These are phyloP conservation scores for Drosophila villosipedis DNA, from an alignment of 2,888 invertebrate genomes.

Conservation along the genomic window DNA sequence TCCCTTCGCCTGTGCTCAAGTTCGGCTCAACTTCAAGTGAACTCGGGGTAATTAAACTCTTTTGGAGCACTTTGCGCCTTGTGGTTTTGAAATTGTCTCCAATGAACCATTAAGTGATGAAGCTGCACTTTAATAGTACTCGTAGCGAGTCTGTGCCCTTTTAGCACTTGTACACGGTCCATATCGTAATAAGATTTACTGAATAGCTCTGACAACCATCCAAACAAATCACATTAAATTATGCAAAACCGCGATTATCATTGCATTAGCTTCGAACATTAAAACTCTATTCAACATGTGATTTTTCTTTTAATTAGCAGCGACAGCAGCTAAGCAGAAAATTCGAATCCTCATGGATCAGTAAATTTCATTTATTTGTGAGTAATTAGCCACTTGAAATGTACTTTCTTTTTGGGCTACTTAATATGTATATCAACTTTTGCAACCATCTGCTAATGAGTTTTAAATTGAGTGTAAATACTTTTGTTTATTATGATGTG, in stretches of 20 bases:
- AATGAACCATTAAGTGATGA: constrained; percentile 17
- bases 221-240: constrained; percentile 3
- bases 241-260: neutral
- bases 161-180: neutral
- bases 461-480: constrained; percentile 4
- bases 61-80: constrained; percentile 1
- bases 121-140: constrained; percentile 16
- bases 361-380: constrained; percentile 48
- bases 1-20: constrained; percentile 16
- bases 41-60: constrained; percentile 55
- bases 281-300: constrained; percentile 50
- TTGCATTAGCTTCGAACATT: constrained; percentile 1
- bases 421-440: constrained; percentile 44
- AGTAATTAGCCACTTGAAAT: neutral
- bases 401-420: constrained; percentile 7
- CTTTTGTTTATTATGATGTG: neutral
- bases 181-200: constrained; percentile 14
- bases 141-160: constrained; percentile 2
- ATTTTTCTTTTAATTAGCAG: constrained; percentile 61
- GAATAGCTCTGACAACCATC: constrained; percentile 7
- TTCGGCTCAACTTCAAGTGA: constrained; percentile 12
- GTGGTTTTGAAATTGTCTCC: constrained; percentile 9
- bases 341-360: constrained; percentile 4
- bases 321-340: constrained; percentile 12
- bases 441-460: neutral